Percentiles rank a stretch among this genome's conserved stretches.
phyloP scores from a whole-genome alignment of 2,797 vertebrate genomes.

The Epinephelus malabaricus region DNA sequence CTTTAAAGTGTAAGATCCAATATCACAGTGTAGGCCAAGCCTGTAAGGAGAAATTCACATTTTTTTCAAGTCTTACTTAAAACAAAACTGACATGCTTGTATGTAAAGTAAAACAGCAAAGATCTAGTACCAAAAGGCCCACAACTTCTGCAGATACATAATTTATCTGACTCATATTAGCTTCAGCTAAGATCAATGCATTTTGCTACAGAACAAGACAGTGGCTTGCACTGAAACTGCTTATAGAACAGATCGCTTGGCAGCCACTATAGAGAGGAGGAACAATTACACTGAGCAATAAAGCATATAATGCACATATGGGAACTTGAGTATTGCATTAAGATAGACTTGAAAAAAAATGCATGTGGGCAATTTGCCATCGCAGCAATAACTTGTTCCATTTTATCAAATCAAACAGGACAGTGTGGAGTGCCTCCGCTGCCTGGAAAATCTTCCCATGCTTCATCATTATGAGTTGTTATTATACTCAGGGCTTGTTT shows the following conservation, averaged over 20 bases:
- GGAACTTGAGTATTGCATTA: slow-evolving; percentile 2
- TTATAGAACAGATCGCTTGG: not conserved
- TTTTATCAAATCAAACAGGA: slow-evolving; percentile 26
- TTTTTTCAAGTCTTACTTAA: not conserved
- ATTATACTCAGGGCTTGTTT: slow-evolving; percentile 49
- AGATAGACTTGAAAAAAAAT: not conserved
- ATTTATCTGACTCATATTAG: not conserved
- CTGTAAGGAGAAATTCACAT: too few species aligned
- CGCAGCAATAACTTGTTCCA: slow-evolving; percentile 17
- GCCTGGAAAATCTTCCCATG: slow-evolving; percentile 39
- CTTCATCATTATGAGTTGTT: slow-evolving; percentile 23
- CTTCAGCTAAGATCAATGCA: not conserved
- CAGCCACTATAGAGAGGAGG: not conserved
- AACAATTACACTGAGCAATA: not conserved
- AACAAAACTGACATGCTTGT: not conserved
- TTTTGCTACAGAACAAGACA: not conserved
- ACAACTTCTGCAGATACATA: too few species aligned
- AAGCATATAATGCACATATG: slow-evolving; percentile 1
- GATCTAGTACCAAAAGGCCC: not conserved
- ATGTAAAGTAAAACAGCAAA: not conserved
- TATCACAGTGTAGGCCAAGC: too few species aligned
- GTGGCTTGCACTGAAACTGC: not conserved
- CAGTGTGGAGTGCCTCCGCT: not conserved
- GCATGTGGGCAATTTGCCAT: not conserved
- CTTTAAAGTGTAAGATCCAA: not conserved